phyloP scores from a whole-genome alignment of 2,113 vertebrate genomes.

The Solenodon paradoxus region DNA sequence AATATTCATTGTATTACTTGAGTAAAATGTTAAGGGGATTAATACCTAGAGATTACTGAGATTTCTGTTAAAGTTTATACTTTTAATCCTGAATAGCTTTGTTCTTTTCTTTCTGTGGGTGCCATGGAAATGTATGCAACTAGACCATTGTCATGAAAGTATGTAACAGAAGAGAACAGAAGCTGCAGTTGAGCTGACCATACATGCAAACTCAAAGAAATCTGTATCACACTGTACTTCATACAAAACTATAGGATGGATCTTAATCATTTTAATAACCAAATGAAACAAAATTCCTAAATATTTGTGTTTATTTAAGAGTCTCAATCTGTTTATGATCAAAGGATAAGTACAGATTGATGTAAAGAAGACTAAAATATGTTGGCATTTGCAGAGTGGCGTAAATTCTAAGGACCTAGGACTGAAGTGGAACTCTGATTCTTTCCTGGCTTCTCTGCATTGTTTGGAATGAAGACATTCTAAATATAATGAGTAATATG shows the following conservation, averaged over 20 bases:
- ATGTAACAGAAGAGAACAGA: background rate
- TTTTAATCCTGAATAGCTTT: background rate
- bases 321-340: background rate
- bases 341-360: background rate
- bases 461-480: slow-evolving; percentile 16
- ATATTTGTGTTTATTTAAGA: background rate
- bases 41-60: background rate
- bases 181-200: too few species aligned
- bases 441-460: background rate
- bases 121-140: background rate
- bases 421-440: background rate
- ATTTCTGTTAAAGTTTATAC: background rate
- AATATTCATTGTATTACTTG: background rate
- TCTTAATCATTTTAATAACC: background rate
- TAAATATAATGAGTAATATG: slow-evolving; percentile 26
- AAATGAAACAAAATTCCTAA: slow-evolving; percentile 11
- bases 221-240: too few species aligned
- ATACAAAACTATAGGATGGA: background rate
- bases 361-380: background rate
- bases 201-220: background rate
- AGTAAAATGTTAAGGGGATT: background rate
- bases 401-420: background rate
- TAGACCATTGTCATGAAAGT: background rate
- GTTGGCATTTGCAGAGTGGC: background rate
- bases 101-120: background rate